Conservation (phyloP, 2,113 vertebrate species). For the Chlamydotis undulata region DNA sequence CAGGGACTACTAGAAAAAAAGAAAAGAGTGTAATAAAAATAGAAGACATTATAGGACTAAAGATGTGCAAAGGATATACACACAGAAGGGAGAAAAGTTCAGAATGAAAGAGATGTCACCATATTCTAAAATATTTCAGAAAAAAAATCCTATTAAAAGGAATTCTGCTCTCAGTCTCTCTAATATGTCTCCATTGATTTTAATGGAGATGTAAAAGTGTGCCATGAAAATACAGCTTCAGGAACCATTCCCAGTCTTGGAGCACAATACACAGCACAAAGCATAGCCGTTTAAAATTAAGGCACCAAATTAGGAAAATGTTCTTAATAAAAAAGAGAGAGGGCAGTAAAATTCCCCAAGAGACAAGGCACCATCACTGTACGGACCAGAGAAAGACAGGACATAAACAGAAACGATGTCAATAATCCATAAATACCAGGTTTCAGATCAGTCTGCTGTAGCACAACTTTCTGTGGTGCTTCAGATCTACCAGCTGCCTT, state of each 20-base stretch:
- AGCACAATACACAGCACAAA: slow-evolving; percentile 3
- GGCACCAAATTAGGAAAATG: not conserved
- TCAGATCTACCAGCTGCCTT: not conserved
- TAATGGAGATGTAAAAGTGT: not conserved
- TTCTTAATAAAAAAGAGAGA: not conserved
- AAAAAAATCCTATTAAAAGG: not conserved
- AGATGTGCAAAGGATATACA: not conserved
- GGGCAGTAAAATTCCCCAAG: not conserved
- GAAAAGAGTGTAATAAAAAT: not conserved
- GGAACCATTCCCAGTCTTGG: not conserved
- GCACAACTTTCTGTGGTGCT: not conserved
- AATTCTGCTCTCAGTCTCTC: not conserved
- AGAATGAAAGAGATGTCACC: not conserved
- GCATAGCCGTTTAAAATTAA: not conserved
- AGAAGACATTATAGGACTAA: not conserved
- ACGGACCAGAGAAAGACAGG: not conserved
- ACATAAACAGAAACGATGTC: not conserved
- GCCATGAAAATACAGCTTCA: not conserved
- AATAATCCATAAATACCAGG: not conserved
- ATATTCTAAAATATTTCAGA: not conserved
- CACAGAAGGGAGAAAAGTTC: not conserved
- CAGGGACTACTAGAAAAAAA: not conserved
- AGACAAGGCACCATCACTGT: not conserved
- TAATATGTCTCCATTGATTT: not conserved
- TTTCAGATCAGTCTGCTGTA: not conserved